Evolutionary conservation across 2,113 vertebrate species (phyloP), one percentile per base, ranked within the genome.

Genomic region (Pheucticus melanocephalus): DNA sequence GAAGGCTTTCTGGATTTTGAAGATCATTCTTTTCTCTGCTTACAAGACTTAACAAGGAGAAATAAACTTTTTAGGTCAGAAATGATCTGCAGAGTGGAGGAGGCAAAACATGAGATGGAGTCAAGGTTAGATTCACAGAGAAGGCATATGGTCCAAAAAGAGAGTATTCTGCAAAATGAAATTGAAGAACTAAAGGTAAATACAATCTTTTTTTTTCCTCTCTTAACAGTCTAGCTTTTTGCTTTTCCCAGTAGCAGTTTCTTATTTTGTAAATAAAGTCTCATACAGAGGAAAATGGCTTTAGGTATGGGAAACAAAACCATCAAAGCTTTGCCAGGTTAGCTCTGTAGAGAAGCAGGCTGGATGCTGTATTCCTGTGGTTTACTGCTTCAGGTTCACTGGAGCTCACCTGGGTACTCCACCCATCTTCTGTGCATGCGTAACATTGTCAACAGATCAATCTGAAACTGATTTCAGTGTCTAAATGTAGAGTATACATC

Each of bases 71-170:
- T 91, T 71, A 99, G 98, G 96, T 98, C 98, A 59, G 98, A 99
- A 96, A 98, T 99, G 98, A 97, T 98, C 95, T 98, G 98, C 92
- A 99, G 98, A 97, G 97, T 99, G 83, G 98, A 99, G 88, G 98
- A 99, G 86, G 97, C 98, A 96, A 98, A 98, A 86, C 98, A 97
- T 82, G 98, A 99, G 97, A 99, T 99, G 98, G 98, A 99, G 95
- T 99, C 98, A 40, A 98, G 98, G 48, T 96, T 99, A 97, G 98
- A 99, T 97, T 99, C 99, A 11, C 99, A 99, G 97, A 98, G 99
- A 94, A 98, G 99, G 91, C 98, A 99, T 93, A 99, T 99, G 99
- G 99, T 99, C 92, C 98, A 99, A 95, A 99, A 99, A 92, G 99
- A 99, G 94, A 98, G 98, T 33, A 87, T 98, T 89, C 96, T 99